Evolutionary conservation across 2,888 invertebrate genomes (phyloP), one percentile per base, ranked within the genome.

Genomic region (Eumerus sabulonum): DNA sequence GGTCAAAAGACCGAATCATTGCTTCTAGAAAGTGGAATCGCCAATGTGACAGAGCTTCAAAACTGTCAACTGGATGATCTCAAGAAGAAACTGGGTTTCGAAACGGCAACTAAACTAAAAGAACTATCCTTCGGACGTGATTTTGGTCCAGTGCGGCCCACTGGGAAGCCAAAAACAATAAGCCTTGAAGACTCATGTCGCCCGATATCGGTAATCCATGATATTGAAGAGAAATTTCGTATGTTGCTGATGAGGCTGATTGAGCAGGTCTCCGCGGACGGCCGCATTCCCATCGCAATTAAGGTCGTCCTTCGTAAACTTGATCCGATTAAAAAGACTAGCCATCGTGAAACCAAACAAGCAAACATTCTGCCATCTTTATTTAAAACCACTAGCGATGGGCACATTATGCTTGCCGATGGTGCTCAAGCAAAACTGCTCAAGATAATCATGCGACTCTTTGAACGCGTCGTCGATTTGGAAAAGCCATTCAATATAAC

Each of bases 161-260:
- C 93, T 42, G 95, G 94, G 3, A 93, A 92, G 85, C 95, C 95
- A 12, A 94, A 94, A 86, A 93, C 93, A 77, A 94, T 95, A 84
- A 94, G 95, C 16, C 88, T 95, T 74, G 95, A 95, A 86, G 95
- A 95, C 86, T 93, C 94, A 70, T 95, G 94, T 86, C 92, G 92
- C 84, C 92, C 92, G 68, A 93, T 95, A 57, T 93, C 93, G 82
- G 91, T 93, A 1, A 92, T 93, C 83, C 92, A 91, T 68, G 95
- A 95, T 85, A 93, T 95, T 1, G 93, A 93, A 85, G 93, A 93
- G 35, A 93, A 94, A 83, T 92, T 95, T 83, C 90, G 91, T 74
- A 91, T 93, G 82, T 87, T 96, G 19, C 88, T 95, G 48, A 91
- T 92, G 84, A 91, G 95, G 84, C 88, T 95, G 67, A 90, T 95